Base-by-base conservation (phyloP, 2,888 invertebrate genomes). In the Ophion ellenae region DNA sequence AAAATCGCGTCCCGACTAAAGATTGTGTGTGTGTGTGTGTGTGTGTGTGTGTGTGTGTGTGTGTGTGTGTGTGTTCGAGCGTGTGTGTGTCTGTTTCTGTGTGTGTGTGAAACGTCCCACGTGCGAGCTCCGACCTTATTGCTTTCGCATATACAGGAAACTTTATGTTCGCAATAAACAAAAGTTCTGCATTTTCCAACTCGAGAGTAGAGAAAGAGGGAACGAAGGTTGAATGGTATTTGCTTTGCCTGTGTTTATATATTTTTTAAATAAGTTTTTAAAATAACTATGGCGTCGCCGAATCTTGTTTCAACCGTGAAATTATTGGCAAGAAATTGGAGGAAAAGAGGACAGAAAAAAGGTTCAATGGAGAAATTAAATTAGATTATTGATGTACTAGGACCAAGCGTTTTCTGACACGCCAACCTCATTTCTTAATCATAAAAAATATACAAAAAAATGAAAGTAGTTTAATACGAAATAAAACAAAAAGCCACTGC, bases 131-230 rank as follows among this genome's bases (percentile, higher is more conserved):
- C 14, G 17, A 67, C 67, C 57, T 53, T 57, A 53, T 76, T 36
- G 77, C 67, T 32, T 59, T 36, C 36, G 14, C 45, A 14, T 17
- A 75, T 67, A 66, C 17, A 67, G 40, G 40, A 67, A 74, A 6
- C 36, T 47, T 61, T 20, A 32, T 36, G 36, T 69, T 75, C 67
- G n/a, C 9, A 17, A 14, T 28, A 64, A 32, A 64, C 10, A 28
- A 64, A 53, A 53, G 53, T 53, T 53, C 11, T 17, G 5, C 11
- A 53, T 53, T 17, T 11, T 53, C 53, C 17, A 14, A 53, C 5
- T 53, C 53, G 14, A 14, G 17, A 53, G 40, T 7, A 40, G 40
- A 40, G 40, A 40, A 40, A 40, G 7, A 7, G 7, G 9, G 40
- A 9, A 40, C 9, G 40, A 9, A 40, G 40, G 40, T 40, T 40